These are phyloP conservation scores for Sminthopsis crassicaudata DNA, from an alignment of 2,113 vertebrate genomes.

Conservation along the genomic window DNA sequence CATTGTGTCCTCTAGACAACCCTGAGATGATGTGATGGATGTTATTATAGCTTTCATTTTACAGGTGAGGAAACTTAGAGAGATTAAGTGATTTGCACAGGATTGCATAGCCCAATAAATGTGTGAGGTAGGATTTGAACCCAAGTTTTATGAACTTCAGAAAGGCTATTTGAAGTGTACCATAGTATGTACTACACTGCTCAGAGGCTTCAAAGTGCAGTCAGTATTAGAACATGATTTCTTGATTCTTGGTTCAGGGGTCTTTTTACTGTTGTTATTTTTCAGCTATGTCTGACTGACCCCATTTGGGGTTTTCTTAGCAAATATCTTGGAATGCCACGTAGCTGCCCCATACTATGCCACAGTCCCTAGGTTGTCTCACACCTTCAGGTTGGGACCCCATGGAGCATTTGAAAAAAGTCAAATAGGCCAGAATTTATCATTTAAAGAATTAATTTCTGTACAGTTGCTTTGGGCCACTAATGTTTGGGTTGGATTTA, in stretches of 20 bases:
- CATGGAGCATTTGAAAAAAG: not conserved
- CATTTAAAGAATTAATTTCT: not conserved
- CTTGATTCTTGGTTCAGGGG: no score
- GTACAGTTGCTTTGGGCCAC: not conserved
- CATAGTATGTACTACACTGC: not conserved
- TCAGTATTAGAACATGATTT: no score
- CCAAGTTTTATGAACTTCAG: not conserved
- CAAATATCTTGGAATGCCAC: no score
- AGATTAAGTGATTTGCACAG: not conserved
- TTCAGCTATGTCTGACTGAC: no score
- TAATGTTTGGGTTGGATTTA: not conserved
- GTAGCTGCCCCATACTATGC: not conserved
- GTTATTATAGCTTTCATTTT: not conserved
- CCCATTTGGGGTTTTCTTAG: no score
- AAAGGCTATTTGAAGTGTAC: no score
- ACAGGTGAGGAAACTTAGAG: not conserved
- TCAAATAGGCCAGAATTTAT: not conserved
- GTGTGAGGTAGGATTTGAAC: not conserved
- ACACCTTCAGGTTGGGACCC: not conserved
- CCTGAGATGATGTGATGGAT: not conserved
- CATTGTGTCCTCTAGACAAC: not conserved
- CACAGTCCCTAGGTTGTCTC: not conserved
- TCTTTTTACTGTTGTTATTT: no score
- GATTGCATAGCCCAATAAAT: not conserved
- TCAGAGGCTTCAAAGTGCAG: no score